Evolutionary conservation across 2,797 vertebrate species (phyloP).

Genomic region (Hybognathus amarus): DNA sequence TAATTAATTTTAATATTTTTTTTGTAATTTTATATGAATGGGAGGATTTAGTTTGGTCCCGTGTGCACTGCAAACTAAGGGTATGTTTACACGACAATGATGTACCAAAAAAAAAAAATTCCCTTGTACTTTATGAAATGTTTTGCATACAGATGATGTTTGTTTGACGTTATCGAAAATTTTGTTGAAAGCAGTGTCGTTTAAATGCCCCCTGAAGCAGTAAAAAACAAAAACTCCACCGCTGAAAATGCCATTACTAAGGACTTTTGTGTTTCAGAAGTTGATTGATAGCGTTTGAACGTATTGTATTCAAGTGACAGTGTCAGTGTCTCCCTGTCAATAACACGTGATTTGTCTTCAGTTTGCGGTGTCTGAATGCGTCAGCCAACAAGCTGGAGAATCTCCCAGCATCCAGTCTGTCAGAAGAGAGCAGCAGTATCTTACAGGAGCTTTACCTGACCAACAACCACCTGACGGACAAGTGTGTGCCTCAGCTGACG

Average conservation of each 20-base stretch:
- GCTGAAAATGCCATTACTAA: too few relatives aligned
- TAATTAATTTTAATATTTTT: not conserved
- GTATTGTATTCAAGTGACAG: not conserved
- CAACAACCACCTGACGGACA: constrained; percentile 94
- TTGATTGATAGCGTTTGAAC: not conserved
- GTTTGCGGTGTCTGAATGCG: constrained; percentile 90
- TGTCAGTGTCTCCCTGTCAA: not conserved
- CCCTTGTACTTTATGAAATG: not conserved
- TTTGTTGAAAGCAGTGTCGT: too few relatives aligned
- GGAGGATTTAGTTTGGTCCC: not conserved
- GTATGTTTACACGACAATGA: not conserved
- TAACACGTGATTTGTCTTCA: constrained; percentile 61
- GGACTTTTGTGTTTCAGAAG: not conserved
- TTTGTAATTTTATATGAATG: not conserved
- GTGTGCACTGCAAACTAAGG: not conserved
- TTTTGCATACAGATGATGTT: not conserved
- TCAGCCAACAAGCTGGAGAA: constrained; percentile 96
- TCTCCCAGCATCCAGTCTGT: constrained; percentile 90
- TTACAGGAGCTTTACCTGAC: constrained; percentile 96
- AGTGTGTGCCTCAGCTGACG: constrained; percentile 91
- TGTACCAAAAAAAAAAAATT: not conserved
- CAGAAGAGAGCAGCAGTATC: constrained; percentile 91
- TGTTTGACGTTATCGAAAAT: not conserved
- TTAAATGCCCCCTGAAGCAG: too few relatives aligned
- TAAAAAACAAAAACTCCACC: too few relatives aligned